Percentiles rank a stretch among this genome's conserved stretches.
These are phyloP conservation scores for Hippopotamus amphibius DNA, from an alignment of 2,113 vertebrate genomes.

Conservation along the genomic window DNA sequence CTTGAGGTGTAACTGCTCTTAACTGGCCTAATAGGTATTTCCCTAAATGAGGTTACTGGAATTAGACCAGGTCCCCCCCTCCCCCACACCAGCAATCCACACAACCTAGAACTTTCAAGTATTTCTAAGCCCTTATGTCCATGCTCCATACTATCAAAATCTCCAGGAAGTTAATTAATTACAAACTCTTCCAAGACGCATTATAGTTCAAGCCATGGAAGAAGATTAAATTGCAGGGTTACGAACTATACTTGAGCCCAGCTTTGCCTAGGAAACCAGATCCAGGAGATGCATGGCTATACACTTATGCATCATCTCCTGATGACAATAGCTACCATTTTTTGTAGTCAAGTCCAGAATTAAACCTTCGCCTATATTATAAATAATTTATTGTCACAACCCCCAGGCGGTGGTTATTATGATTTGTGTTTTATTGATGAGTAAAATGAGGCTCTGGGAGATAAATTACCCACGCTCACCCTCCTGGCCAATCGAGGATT, in stretches of 20 bases:
- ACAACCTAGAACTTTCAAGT: not conserved
- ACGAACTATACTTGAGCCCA: not conserved
- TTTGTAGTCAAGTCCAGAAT: not conserved
- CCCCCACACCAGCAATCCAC: not conserved
- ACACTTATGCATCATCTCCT: not conserved
- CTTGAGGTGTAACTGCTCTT: not conserved
- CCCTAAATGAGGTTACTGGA: not conserved
- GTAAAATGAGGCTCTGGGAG: slow-evolving; percentile 53
- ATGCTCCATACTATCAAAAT: not conserved
- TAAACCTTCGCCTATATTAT: not conserved
- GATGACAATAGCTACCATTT: not conserved
- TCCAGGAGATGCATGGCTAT: not conserved
- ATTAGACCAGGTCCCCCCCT: not conserved
- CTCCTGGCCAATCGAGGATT: not conserved
- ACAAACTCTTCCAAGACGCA: slow-evolving; percentile 3
- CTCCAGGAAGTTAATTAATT: not conserved
- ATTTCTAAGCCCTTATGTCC: slow-evolving; percentile 4
- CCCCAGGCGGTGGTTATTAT: not conserved
- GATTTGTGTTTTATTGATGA: slow-evolving; percentile 25
- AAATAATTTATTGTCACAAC: not conserved
- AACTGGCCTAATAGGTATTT: not conserved
- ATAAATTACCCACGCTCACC: slow-evolving; percentile 45
- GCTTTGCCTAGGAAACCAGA: slow-evolving; percentile 25
- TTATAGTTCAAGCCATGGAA: not conserved
- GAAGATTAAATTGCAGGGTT: not conserved